A percentile compares a stretch with the other conserved stretches of the same genome.
These are phyloP conservation scores for Hippoglossus hippoglossus DNA, from an alignment of 2,797 vertebrate genomes.

Conservation along the genomic window DNA sequence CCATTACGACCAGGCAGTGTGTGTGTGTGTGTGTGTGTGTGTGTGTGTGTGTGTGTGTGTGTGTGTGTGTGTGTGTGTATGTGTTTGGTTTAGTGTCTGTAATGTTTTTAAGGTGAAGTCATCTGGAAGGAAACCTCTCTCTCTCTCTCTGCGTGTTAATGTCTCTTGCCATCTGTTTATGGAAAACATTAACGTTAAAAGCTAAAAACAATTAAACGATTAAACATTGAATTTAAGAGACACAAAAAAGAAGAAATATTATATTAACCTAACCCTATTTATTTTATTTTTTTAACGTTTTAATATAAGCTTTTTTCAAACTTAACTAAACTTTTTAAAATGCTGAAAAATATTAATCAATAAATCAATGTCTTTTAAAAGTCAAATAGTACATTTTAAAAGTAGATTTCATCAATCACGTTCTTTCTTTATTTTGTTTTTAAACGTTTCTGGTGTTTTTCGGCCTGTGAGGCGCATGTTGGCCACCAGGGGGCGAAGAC, in stretches of 20 bases:
- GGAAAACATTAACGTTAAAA: not conserved
- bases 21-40: not conserved
- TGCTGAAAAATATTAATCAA: too few species aligned
- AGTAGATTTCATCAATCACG: too few species aligned
- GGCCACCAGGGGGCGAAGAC: not conserved
- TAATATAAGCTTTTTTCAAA: too few species aligned
- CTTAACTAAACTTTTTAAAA: too few species aligned
- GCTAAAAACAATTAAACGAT: too few species aligned
- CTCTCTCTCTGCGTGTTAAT: too few species aligned
- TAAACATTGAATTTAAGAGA: not conserved
- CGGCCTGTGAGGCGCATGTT: not conserved
- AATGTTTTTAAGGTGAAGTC: slow-evolving; percentile 61
- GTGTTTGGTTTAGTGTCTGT: not conserved
- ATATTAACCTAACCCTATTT: too few species aligned
- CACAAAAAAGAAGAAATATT: not conserved
- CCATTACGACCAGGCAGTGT: slow-evolving; percentile 14
- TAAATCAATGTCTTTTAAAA: too few species aligned
- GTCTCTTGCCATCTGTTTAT: not conserved
- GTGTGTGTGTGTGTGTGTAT: not conserved
- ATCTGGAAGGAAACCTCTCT: slow-evolving; percentile 50
- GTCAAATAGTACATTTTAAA: too few species aligned
- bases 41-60: not conserved
- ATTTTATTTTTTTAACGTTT: too few species aligned
- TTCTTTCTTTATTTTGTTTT: not conserved
- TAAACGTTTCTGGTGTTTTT: not conserved